Percentiles rank a stretch among this genome's conserved stretches.
phyloP scores from a whole-genome alignment of 2,797 vertebrate genomes.

The Cichlasoma orientale region DNA sequence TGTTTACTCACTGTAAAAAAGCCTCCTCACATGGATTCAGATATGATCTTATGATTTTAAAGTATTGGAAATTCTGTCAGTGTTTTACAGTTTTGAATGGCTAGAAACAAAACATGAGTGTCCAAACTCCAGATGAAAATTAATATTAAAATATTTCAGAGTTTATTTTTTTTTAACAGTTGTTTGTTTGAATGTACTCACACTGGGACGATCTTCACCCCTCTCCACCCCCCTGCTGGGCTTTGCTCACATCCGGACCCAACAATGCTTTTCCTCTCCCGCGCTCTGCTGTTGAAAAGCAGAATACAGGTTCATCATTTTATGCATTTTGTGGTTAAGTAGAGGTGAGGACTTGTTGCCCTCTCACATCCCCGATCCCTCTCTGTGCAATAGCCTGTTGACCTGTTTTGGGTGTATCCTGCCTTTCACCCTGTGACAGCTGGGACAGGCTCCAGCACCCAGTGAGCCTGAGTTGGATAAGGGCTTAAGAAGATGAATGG shows the following conservation, averaged over 20 bases:
- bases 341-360: not conserved
- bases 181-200: not conserved
- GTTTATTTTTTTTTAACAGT: fast-evolving
- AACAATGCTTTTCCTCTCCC: not conserved
- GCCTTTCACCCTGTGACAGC: too few relatives aligned
- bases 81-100: too few relatives aligned
- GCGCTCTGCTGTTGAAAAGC: not conserved
- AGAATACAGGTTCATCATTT: too few relatives aligned
- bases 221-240: too few relatives aligned
- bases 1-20: not conserved
- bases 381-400: not conserved
- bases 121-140: too few relatives aligned
- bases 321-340: not conserved
- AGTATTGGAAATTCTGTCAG: not conserved
- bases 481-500: not conserved
- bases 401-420: not conserved
- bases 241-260: too few relatives aligned
- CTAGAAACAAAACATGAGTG: too few relatives aligned
- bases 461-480: not conserved
- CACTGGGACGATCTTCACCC: too few relatives aligned
- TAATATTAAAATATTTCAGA: too few relatives aligned
- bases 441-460: not conserved
- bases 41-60: not conserved
- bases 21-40: not conserved
- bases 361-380: not conserved